Base-by-base conservation (phyloP, 1,140 invertebrate genomes). In the Cardiocondyla obscurior region DNA sequence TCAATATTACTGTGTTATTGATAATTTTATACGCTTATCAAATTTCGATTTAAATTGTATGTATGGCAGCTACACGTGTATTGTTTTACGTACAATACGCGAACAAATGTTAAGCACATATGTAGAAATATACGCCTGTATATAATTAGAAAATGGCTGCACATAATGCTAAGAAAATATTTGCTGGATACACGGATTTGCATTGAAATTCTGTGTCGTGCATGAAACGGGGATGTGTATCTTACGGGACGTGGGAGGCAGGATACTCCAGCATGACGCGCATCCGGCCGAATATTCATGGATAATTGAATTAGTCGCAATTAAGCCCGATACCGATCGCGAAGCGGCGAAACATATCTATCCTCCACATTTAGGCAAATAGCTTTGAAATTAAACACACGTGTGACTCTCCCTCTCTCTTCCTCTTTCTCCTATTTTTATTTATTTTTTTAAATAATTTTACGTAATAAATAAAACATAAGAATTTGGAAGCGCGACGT, bases 291-390 rank as follows among this genome's bases (percentile, higher is more conserved):
- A 83, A 79, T 84, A 84, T 70, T 67, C 76, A 12, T 28, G 64
- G 64, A 70, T 81, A 81, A 81, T 69, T 81, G 76, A 84, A 81
- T 84, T 84, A 84, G 76, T 60, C 76, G 64, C 55, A 83, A 83
- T 83, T 83, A 83, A 83, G 49, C 60, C 12, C 73, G 82, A 83
- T 83, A 67, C 82, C 74, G 57, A 83, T 83, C 82, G 39, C 76
- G 49, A 55, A 67, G 51, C 53, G 30, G 16, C 19, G 60, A 67
- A 83, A 83, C 62, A 22, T 69, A 83, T 83, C 73, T 83, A 83
- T 79, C 49, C 73, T 44, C 51, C 10, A 51, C 53, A 33, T 55
- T 79, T 33, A 28, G 42, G 62, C 49, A 79, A 83, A 79, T 67
- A 42, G 74, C 62, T 79, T 51, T 39, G 53, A 83, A 83, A 81